A percentile compares a stretch with the other conserved stretches of the same genome.
Evolutionary conservation across 2,113 vertebrate genomes (phyloP).

Genomic region (Syngnathus typhle): DNA sequence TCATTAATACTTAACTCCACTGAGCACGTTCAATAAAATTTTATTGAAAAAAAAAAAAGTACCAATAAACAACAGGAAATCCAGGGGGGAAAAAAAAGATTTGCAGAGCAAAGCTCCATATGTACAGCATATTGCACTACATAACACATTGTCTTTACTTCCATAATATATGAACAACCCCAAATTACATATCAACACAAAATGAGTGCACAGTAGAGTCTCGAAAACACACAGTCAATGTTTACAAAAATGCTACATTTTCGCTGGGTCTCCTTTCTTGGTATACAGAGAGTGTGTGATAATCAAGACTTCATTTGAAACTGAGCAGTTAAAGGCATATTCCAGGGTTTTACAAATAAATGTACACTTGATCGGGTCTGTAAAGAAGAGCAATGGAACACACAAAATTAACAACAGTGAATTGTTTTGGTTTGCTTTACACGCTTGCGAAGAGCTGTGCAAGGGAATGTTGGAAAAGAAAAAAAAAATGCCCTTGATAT

Average conservation of each 20-base stretch:
- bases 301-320: conserved; percentile 71
- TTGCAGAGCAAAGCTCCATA: conserved; percentile 77
- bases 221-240: conserved; percentile 80
- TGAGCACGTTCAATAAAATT: conserved; percentile 68
- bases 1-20: conserved; percentile 5
- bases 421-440: conserved; percentile 42
- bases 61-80: conserved; percentile 74
- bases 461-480: conserved; percentile 60
- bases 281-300: conserved; percentile 76
- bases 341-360: conserved; percentile 63
- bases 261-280: conserved; percentile 77
- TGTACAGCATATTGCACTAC: conserved; percentile 82
- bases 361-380: conserved; percentile 47
- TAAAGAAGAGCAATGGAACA: conserved; percentile 31
- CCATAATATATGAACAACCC: conserved; percentile 70
- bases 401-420: conserved; percentile 34
- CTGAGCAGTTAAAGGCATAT: conserved; percentile 74
- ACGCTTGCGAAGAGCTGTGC: conserved; percentile 47
- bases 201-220: conserved; percentile 78
- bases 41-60: conserved; percentile 77
- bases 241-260: conserved; percentile 82
- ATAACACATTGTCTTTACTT: conserved; percentile 74
- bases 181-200: conserved; percentile 60
- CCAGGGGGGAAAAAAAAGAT: conserved; percentile 67
- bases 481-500: conserved; percentile 57